Percentiles rank a stretch among this genome's conserved stretches.
These are phyloP conservation scores for Lycophotia porphyrea DNA, from an alignment of 2,888 invertebrate genomes.

Conservation along the genomic window DNA sequence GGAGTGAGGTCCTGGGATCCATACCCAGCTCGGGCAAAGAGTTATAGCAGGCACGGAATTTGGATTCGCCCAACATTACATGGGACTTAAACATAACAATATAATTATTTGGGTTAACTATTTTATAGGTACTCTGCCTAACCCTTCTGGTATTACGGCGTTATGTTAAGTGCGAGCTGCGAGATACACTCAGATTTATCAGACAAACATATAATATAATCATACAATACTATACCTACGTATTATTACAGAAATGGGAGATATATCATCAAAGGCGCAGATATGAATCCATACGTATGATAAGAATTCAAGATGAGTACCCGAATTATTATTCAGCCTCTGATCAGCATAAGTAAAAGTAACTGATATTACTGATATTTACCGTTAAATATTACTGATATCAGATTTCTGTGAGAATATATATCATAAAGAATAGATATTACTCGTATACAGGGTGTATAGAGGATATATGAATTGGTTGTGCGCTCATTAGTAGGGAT, in stretches of 20 bases:
- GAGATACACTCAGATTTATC: neutral
- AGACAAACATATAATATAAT: neutral
- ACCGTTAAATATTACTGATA: constrained; percentile 48
- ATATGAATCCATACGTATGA: constrained; percentile 15
- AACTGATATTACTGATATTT: constrained; percentile 44
- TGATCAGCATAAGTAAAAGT: constrained; percentile 48
- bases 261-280: neutral
- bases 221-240: neutral
- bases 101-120: too few species aligned
- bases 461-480: constrained; percentile 43
- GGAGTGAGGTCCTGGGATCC: too few species aligned
- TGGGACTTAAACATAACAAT: neutral
- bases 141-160: neutral
- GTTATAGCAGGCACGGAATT: too few species aligned
- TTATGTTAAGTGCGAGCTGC: neutral
- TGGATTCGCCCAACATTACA: too few species aligned
- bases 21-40: too few species aligned
- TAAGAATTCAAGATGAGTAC: constrained; percentile 7
- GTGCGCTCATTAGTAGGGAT: constrained; percentile 37
- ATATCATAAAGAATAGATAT: constrained; percentile 43
- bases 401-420: constrained; percentile 42
- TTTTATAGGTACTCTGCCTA: neutral
- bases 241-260: neutral
- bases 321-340: constrained; percentile 43
- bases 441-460: constrained; percentile 23